Percentiles rank a stretch among this genome's conserved stretches.
Evolutionary conservation across 2,113 vertebrate genomes (phyloP).

Genomic region (Hipposideros armiger): DNA sequence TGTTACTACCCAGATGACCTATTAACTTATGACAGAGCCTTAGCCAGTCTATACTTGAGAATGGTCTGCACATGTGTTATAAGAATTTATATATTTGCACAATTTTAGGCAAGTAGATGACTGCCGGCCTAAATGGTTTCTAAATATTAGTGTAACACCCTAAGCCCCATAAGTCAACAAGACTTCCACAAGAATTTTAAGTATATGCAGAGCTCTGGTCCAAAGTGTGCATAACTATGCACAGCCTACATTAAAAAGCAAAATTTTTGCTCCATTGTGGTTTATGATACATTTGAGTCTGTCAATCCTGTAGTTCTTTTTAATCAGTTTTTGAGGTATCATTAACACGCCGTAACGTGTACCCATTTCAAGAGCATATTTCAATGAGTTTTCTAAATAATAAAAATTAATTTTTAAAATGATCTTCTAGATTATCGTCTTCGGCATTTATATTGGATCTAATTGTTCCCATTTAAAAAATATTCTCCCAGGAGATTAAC

Average conservation of each 20-base stretch:
- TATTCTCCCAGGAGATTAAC: background rate
- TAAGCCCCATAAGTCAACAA: background rate
- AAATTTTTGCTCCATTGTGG: background rate
- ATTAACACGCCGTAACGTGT: background rate
- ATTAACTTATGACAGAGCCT: background rate
- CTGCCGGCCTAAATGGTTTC: background rate
- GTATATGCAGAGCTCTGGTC: background rate
- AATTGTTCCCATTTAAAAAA: background rate
- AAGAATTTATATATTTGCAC: background rate
- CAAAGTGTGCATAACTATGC: background rate
- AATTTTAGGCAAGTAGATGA: background rate
- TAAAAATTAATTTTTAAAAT: background rate
- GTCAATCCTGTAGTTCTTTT: background rate
- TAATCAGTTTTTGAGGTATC: background rate
- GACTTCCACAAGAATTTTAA: background rate
- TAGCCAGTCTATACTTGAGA: background rate
- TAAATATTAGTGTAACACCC: constrained; percentile 24
- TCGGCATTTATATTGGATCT: background rate
- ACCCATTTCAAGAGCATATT: background rate
- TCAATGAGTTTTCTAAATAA: constrained; percentile 10
- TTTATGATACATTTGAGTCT: background rate
- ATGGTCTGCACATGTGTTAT: background rate
- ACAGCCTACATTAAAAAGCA: background rate
- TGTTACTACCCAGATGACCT: background rate
- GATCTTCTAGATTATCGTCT: background rate